Evolutionary conservation across 2,797 vertebrate species (phyloP).

Genomic region (Galagoides demidoff): DNA sequence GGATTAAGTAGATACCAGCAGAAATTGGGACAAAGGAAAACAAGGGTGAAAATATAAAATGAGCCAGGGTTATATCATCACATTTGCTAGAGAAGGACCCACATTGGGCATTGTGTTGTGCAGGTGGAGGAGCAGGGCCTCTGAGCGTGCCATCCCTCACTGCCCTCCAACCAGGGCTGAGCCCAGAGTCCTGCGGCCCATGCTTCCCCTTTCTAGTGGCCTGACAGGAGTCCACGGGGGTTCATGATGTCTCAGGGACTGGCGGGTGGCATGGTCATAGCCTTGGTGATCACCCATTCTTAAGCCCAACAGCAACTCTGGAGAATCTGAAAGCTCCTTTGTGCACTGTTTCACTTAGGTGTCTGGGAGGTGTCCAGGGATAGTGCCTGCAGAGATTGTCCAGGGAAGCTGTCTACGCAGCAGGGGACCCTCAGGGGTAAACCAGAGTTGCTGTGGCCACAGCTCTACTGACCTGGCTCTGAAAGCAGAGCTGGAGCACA

Average conservation of each 20-base stretch:
- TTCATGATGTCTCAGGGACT: not conserved
- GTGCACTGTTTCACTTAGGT: accelerated
- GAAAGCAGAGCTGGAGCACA: not conserved
- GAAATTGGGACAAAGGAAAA: slow-evolving; percentile 21
- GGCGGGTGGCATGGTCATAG: not conserved
- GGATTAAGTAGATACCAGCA: slow-evolving; percentile 32
- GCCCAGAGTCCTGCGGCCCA: too few species aligned
- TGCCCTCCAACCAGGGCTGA: not conserved
- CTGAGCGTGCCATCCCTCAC: not conserved
- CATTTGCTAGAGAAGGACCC: not conserved
- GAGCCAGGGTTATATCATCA: not conserved
- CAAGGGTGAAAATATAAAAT: not conserved
- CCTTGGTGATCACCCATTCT: not conserved
- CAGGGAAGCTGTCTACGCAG: not conserved
- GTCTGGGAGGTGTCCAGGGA: not conserved
- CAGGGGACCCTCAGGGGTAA: not conserved
- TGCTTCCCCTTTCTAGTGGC: not conserved
- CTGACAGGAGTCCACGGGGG: not conserved
- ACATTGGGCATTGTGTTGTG: not conserved
- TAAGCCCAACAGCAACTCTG: not conserved
- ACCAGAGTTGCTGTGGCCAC: not conserved
- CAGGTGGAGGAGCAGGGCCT: not conserved
- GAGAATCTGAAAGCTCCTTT: not conserved
- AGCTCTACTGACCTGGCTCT: not conserved
- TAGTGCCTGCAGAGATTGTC: not conserved